Evolutionary conservation across 2,888 invertebrate species (phyloP).

Genomic region (Liposcelis brunnea): DNA sequence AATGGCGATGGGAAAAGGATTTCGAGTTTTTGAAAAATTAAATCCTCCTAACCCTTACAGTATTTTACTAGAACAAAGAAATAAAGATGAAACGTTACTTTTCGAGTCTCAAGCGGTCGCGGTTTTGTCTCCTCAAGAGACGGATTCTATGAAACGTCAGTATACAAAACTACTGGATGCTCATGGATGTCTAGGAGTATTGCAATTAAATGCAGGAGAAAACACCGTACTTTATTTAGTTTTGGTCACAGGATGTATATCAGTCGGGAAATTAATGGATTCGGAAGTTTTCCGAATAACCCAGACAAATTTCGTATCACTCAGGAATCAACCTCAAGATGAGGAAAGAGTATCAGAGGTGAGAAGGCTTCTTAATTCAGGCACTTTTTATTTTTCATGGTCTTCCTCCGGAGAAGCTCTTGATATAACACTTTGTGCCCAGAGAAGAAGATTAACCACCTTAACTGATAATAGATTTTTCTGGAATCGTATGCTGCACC

Average conservation of each 20-base stretch:
- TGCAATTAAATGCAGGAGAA: conserved; percentile 74
- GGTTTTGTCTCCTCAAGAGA: conserved; percentile 64
- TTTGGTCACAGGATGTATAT: conserved; percentile 87
- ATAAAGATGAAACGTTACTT: conserved; percentile 67
- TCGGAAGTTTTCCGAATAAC: conserved; percentile 91
- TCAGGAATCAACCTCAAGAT: conserved; percentile 49
- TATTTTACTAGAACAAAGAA: conserved; percentile 74
- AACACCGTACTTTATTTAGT: conserved; percentile 75
- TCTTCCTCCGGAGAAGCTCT: conserved; percentile 40
- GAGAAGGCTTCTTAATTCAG: conserved; percentile 87
- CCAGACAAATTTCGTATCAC: conserved; percentile 76
- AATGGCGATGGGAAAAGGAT: conserved; percentile 92
- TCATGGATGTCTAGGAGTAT: conserved; percentile 88
- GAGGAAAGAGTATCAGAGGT: conserved; percentile 42
- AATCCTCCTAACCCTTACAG: conserved; percentile 76
- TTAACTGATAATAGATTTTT: conserved; percentile 91
- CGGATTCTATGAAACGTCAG: conserved; percentile 71
- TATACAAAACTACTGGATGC: conserved; percentile 87
- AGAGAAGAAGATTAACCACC: conserved; percentile 62
- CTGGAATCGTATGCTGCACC: conserved; percentile 92
- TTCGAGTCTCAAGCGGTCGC: conserved; percentile 90
- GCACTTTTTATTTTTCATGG: conserved; percentile 96
- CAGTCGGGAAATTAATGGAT: conserved; percentile 88
- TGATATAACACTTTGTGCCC: conserved; percentile 89
- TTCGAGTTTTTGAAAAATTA: conserved; percentile 76